Percentiles rank a stretch among this genome's conserved stretches.
These are phyloP conservation scores for Pyrochroa serraticornis DNA, from an alignment of 2,888 invertebrate species.

Conservation along the genomic window DNA sequence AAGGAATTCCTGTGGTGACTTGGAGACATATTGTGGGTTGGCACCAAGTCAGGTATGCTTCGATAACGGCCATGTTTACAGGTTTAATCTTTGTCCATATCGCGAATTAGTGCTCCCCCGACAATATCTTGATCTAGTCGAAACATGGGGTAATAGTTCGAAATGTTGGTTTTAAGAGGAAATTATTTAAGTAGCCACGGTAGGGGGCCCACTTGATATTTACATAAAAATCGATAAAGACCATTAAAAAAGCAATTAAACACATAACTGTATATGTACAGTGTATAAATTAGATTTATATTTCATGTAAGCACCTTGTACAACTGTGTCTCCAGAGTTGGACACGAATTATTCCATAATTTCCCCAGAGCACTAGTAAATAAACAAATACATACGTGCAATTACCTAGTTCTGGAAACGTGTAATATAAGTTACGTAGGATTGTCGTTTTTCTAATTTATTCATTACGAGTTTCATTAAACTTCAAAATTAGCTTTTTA, in stretches of 20 bases:
- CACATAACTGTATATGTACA: not conserved
- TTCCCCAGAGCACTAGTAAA: constrained; percentile 1
- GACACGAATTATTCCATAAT: not conserved
- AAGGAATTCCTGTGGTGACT: too few species aligned
- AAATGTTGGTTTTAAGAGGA: too few species aligned
- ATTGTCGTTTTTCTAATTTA: too few species aligned
- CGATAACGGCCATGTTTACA: not conserved
- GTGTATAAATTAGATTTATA: not conserved
- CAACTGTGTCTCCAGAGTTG: not conserved
- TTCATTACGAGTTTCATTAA: too few species aligned
- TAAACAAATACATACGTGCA: not conserved
- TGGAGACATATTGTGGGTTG: not conserved
- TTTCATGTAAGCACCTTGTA: not conserved
- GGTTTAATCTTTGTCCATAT: not conserved
- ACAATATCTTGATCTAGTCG: not conserved
- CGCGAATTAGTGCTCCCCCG: not conserved
- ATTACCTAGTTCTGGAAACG: not conserved
- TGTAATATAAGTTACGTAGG: too few species aligned
- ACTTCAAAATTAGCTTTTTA: too few species aligned
- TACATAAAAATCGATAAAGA: constrained; percentile 5
- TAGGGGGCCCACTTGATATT: not conserved
- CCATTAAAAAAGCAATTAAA: constrained; percentile 2
- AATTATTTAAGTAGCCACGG: not conserved
- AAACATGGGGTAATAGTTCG: not conserved
- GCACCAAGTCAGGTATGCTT: too few species aligned